Evolutionary conservation across 2,113 vertebrate species (phyloP).

Genomic region (Tragelaphus scriptus): DNA sequence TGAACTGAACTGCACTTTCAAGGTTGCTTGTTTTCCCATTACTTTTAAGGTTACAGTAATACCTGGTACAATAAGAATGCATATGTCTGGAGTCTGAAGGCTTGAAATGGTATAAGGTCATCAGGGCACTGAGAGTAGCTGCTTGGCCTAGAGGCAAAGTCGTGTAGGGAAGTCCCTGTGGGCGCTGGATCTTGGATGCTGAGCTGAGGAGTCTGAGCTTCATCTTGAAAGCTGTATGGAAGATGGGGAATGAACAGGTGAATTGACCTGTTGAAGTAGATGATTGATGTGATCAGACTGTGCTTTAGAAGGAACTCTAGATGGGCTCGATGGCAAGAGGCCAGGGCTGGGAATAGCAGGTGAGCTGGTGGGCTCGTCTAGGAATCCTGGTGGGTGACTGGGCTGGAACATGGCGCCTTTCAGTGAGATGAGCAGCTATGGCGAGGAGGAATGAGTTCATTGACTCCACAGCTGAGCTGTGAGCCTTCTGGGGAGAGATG

Average conservation of each 20-base stretch:
- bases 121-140: not conserved
- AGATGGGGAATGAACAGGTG: not conserved
- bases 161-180: not conserved
- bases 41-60: not conserved
- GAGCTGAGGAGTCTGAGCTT: not conserved
- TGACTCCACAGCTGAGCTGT: not conserved
- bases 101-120: not conserved
- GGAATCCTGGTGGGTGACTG: not conserved
- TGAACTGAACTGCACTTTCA: not conserved
- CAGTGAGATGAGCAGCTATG: not conserved
- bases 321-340: not conserved
- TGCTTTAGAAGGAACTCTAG: not conserved
- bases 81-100: not conserved
- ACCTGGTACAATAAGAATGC: not conserved
- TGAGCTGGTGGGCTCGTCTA: not conserved
- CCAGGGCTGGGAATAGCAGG: not conserved
- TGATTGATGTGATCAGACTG: not conserved
- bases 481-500: not conserved
- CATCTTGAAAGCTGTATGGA: not conserved
- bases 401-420: not conserved
- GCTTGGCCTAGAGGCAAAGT: not conserved
- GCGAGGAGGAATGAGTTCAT: not conserved
- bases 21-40: not conserved
- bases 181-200: not conserved
- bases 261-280: not conserved